phyloP scores from a whole-genome alignment of 1,140 invertebrate genomes.

The Cyphomyrmex costatus region DNA sequence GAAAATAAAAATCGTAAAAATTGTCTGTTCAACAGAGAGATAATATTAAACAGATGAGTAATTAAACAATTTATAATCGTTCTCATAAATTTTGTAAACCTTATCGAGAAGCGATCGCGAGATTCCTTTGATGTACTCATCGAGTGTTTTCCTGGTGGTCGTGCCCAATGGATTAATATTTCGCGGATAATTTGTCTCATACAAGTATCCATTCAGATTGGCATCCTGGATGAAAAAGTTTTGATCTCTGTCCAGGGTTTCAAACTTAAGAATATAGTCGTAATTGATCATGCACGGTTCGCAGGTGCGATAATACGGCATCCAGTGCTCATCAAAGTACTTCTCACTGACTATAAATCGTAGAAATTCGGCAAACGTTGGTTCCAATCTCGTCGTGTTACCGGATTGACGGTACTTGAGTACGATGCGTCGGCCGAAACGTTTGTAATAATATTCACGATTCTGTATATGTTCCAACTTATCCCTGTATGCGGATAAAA shows the following conservation, averaged over 20 bases:
- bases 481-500: conserved; percentile 89
- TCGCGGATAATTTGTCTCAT: conserved; percentile 84
- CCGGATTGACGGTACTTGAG: conserved; percentile 84
- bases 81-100: conserved; percentile 90
- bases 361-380: conserved; percentile 92
- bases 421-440: conserved; percentile 82
- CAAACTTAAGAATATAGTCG: conserved; percentile 85
- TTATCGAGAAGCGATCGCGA: conserved; percentile 88
- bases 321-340: conserved; percentile 87
- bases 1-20: neutral
- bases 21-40: conserved; percentile 16
- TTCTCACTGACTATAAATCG: conserved; percentile 86
- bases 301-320: conserved; percentile 84
- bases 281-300: conserved; percentile 84
- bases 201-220: conserved; percentile 87
- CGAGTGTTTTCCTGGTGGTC: conserved; percentile 87
- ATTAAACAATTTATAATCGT: conserved; percentile 91
- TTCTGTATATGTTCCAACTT: conserved; percentile 87
- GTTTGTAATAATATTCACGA: conserved; percentile 84
- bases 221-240: conserved; percentile 89
- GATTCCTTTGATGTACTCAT: conserved; percentile 90
- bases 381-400: conserved; percentile 81
- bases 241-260: conserved; percentile 88
- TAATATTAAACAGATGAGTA: conserved; percentile 83
- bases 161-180: conserved; percentile 87